Evolutionary conservation across 2,888 invertebrate species (phyloP).

Genomic region (Atethmia centrago): DNA sequence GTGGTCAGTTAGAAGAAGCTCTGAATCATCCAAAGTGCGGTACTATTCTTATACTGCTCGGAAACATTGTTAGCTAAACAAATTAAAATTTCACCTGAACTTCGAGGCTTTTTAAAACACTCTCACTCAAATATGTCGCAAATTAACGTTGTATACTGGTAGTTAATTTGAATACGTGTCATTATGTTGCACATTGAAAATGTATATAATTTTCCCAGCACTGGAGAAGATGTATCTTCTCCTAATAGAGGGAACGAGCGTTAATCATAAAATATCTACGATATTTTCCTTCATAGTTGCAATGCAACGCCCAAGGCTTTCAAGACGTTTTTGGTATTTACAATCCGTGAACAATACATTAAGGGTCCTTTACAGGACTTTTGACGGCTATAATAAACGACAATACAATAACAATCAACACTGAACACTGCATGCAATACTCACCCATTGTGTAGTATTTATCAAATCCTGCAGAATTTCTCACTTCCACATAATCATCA

Average conservation of each 20-base stretch:
- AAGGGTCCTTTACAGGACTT: background rate
- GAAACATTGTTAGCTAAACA: conserved; percentile 41
- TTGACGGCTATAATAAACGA: conserved; percentile 10
- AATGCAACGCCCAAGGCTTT: background rate
- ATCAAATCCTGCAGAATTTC: conserved; percentile 91
- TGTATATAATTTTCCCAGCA: background rate
- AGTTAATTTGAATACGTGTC: background rate
- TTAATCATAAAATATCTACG: background rate
- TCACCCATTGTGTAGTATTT: conserved; percentile 89
- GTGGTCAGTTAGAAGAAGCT: conserved; percentile 65
- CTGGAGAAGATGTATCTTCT: background rate
- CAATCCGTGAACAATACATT: background rate
- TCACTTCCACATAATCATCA: conserved; percentile 86
- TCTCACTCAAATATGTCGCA: background rate
- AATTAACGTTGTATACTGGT: conserved; percentile 1
- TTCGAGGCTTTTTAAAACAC: conserved; percentile 22
- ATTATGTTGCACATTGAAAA: background rate
- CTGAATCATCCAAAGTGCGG: conserved; percentile 60
- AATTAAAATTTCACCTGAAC: conserved; percentile 40
- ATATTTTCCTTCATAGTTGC: background rate
- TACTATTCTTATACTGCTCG: conserved; percentile 58
- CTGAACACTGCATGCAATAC: conserved; percentile 69
- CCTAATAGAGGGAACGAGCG: background rate
- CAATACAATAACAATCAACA: conserved; percentile 5
- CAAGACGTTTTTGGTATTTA: conserved; percentile 11